Base-by-base conservation (phyloP, 2,113 vertebrate species). In the Zeus faber region DNA sequence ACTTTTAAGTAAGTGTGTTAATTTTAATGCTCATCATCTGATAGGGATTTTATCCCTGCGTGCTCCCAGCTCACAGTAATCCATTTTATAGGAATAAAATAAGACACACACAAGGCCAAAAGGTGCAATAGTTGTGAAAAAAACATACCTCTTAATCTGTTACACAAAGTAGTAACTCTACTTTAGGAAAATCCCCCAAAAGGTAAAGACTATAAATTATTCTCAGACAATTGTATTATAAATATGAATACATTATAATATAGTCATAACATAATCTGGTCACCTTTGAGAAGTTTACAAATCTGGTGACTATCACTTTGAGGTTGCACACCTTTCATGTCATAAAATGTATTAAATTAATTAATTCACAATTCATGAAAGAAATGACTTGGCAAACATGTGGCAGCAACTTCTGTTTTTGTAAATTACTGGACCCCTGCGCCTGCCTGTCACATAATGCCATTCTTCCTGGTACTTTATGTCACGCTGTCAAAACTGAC, bases 71-170 rank as follows among this genome's bases (percentile, higher is more conserved):
- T 71, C 37, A 46, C 5, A 54, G 23, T 43, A 7, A 67, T 65
- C 22, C 59, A 60, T 27, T 66, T 14, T 62, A 52, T 46, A 67
- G 48, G 54, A 45, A 76, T 44, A 54, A 49, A 51, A 59, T n/a
- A n/a, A n/a, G n/a, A 56, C 50, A 46, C 33, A 43, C 52, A 68
- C 45, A 61, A 62, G 23, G 76, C 48, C 52, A 57, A 49, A 74
- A 62, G 26, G 53, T 72, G 76, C 64, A 50, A 54, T 43, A 57
- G 76, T 73, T 37, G 70, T 21, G 3, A 56, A 37, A 62, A 65
- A 60, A 54, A 1, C 69, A 3, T 8, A 63, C 49, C 72, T 63
- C 59, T 79, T 70, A 79, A 13, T 20, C 23, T 45, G 64, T 77
- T 59, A 65, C 22, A 60, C 21, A 68, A 54, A 69, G 51, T 67